Base-by-base conservation (phyloP, 2,888 invertebrate species). In the Drosophila aldrichi region DNA sequence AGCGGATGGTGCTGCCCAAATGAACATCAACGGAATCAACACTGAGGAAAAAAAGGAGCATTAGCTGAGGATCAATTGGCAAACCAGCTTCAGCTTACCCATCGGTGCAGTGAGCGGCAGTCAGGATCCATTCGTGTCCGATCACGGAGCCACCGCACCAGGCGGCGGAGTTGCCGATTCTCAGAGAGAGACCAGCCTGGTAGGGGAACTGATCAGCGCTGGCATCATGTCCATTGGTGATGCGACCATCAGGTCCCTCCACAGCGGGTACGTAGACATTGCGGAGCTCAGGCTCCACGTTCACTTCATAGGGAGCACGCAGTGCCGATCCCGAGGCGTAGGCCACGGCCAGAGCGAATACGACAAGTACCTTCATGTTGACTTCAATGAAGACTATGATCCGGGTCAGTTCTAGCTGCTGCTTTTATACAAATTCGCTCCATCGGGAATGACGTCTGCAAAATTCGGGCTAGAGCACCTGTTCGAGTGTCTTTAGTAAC, bases 61-160 rank as follows among this genome's bases (percentile, higher is more conserved):
- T 67, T 54, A 57, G 40, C 40, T 2, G 10, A 9, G 12, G 18
- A 5, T 38, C 2, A 18, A 8, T 25, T n/a, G 22, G 36, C 16
- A n/a, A 25, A 2, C 1, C 2, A 8, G 8, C 10, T 25, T 0
- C 0, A 44, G 43, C 80, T 78, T 77, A 88, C 89, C 79, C 78
- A 55, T 86, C 81, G 2, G 83, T 82, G 68, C 92, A 92, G 72
- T 92, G 92, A 71, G 92, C 92, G 48, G 92, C 91, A 34, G 91
- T 92, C 67, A 92, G 51, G 12, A 92, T 75, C 86, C 89, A 92
- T 54, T 77, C 67, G n/a, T 67, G 29, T 7, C 74, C 72, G 60
- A 92, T 83, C 58, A 92, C 64, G 38, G 90, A 90, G 48, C 90
- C 92, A 63, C 91, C 91, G 71, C 92, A 92, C 85, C 85, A 90